Base-by-base conservation (phyloP, 2,113 vertebrate genomes). In the Jaculus jaculus region DNA sequence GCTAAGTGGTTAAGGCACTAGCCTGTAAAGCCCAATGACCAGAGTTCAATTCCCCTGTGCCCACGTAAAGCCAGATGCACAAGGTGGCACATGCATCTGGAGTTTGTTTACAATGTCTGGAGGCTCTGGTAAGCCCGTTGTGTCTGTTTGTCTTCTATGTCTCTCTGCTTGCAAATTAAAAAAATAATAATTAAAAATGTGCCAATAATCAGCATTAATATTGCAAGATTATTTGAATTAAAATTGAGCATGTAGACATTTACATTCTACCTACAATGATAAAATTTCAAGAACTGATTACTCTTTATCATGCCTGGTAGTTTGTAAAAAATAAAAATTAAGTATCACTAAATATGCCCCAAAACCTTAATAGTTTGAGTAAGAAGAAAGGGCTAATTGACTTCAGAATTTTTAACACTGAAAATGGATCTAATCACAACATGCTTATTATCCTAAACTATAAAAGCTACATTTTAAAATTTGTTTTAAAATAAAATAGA, bases 401-500 rank as follows among this genome's bases (percentile, higher is more conserved):
- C 9, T 75, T 77, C 23, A 84, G 10, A 71, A 90, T 54, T 66
- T 86, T 90, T 71, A 12, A 84, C 12, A 54, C 1, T 47, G 51
- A 39, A 4, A 71, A 0, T 7, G 7, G 11, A 79, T 47, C 80
- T 92, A 42, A 58, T 78, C 0, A 73, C 24, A 15, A 81, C 24
- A 8, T 51, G 0, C 28, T 82, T 75, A 37, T 51, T 80, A 61
- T 15, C 23, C 42, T 34, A 78, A 82, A 90, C 37, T 66, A 34
- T 51, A 13, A 85, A 92, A n/a, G 17, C 0, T 34, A 32, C 7
- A n/a, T n/a, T n/a, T n/a, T n/a, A 23, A 17, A 18, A 1, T 93
- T 42, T 68, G 65, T 79, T 37, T 83, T 32, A 87, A 93, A 85
- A 32, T 61, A 42, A 87, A 79, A 58, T 80, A 81, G 20, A 77